Conservation (phyloP, 2,888 invertebrate species). For the Osmoderma eremita region DNA sequence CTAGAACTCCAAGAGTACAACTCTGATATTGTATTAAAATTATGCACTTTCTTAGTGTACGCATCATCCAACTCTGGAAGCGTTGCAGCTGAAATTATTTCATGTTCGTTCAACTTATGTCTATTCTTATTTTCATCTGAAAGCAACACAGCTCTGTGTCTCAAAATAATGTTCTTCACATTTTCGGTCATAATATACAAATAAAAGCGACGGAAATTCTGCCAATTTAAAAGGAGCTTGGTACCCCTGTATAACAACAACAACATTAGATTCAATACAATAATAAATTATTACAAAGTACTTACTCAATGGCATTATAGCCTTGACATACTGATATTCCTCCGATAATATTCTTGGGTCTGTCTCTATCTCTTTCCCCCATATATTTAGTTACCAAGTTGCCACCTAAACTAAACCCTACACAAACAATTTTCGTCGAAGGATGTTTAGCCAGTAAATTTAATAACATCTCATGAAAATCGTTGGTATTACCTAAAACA, state of each 20-base stretch:
- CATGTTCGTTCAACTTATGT: conserved; percentile 78
- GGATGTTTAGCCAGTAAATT: conserved; percentile 79
- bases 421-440: conserved; percentile 79
- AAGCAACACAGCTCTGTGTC: conserved; percentile 81
- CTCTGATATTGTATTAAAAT: conserved; percentile 80
- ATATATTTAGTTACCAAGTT: conserved; percentile 94
- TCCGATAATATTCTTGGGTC: conserved; percentile 80
- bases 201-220: conserved; percentile 89
- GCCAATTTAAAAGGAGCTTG: conserved; percentile 85
- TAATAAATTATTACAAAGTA: conserved; percentile 50
- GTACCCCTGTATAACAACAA: conserved; percentile 71
- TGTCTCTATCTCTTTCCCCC: conserved; percentile 76
- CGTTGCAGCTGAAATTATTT: conserved; percentile 87
- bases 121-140: conserved; percentile 77
- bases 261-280: background rate
- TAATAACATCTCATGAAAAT: conserved; percentile 85
- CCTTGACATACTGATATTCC: conserved; percentile 95
- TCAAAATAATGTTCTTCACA: conserved; percentile 86
- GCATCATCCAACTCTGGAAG: conserved; percentile 89
- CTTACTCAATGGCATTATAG: conserved; percentile 90
- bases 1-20: conserved; percentile 89
- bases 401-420: conserved; percentile 94
- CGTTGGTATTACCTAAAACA: conserved; percentile 84
- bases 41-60: conserved; percentile 83
- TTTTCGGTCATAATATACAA: conserved; percentile 94